Percentiles rank a stretch among this genome's conserved stretches.
These are phyloP conservation scores for Proteles cristata DNA, from an alignment of 2,113 vertebrate species.

Conservation along the genomic window DNA sequence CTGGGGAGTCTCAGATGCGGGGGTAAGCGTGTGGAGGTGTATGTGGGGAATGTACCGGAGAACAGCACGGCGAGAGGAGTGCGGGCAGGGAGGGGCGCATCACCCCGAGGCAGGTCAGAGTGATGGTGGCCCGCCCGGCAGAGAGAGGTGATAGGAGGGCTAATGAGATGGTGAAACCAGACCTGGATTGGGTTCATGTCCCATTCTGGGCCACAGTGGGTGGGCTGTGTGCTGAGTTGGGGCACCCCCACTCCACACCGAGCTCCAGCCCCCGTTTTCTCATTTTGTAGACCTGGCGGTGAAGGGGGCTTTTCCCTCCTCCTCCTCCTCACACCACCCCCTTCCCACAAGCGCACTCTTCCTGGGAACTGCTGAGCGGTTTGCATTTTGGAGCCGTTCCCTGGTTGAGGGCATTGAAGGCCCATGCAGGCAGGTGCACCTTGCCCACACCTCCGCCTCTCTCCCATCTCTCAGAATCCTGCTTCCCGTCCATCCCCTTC, in stretches of 20 bases:
- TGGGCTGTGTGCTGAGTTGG: neutral
- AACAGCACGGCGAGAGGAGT: neutral
- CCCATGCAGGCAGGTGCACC: neutral
- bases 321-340: accelerated
- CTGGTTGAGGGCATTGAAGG: neutral
- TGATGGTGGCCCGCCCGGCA: neutral
- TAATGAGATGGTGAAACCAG: neutral
- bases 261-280: neutral
- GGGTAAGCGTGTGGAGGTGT: neutral
- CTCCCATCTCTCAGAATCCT: neutral
- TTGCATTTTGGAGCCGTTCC: neutral
- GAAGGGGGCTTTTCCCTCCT: no score
- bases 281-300: neutral
- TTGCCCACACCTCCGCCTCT: neutral
- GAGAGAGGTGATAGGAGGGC: neutral
- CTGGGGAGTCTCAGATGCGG: no score
- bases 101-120: neutral
- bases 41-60: neutral
- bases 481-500: neutral
- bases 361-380: neutral
- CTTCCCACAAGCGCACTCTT: neutral
- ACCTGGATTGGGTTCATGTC: neutral
- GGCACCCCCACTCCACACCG: neutral
- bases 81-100: neutral
- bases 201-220: neutral